Percentiles rank a stretch among this genome's conserved stretches.
These are phyloP conservation scores for Zoanthus sansibaricus DNA, from an alignment of 92 coral and sea anemone genomes.

Conservation along the genomic window DNA sequence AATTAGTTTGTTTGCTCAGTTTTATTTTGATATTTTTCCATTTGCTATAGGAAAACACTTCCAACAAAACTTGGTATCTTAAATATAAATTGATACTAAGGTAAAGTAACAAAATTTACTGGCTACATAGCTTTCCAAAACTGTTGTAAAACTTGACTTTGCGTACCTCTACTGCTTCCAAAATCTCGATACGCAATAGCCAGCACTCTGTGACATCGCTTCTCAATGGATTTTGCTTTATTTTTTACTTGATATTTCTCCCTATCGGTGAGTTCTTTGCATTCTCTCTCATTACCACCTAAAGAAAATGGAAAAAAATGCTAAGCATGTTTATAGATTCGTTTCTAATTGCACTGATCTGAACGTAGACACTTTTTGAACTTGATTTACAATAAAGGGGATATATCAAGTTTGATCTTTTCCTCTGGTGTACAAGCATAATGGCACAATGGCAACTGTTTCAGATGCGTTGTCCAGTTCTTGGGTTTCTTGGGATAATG, in stretches of 20 bases:
- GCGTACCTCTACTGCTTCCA: constrained; percentile 10
- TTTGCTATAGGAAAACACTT: not conserved
- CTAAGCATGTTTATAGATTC: too few species aligned
- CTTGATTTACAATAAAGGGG: too few species aligned
- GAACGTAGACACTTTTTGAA: too few species aligned
- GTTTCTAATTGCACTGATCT: too few species aligned
- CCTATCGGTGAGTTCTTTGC: constrained; percentile 4
- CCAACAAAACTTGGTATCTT: not conserved
- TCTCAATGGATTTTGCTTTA: not conserved
- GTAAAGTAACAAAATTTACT: not conserved
- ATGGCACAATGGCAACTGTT: too few species aligned
- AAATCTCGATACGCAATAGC: constrained; percentile 36
- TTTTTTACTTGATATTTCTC: not conserved
- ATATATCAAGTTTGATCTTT: too few species aligned
- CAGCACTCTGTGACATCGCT: constrained; percentile 22
- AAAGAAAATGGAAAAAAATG: too few species aligned
- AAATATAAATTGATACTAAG: not conserved
- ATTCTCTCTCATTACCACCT: constrained; percentile 8
- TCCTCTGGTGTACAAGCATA: too few species aligned
- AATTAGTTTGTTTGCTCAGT: not conserved
- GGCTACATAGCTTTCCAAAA: not conserved
- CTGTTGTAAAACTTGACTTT: not conserved
- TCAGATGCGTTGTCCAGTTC: too few species aligned
- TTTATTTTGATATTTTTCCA: not conserved
- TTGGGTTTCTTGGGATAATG: too few species aligned